Evolutionary conservation across 2,888 invertebrate species (phyloP).

Genomic region (Fragum fragum): DNA sequence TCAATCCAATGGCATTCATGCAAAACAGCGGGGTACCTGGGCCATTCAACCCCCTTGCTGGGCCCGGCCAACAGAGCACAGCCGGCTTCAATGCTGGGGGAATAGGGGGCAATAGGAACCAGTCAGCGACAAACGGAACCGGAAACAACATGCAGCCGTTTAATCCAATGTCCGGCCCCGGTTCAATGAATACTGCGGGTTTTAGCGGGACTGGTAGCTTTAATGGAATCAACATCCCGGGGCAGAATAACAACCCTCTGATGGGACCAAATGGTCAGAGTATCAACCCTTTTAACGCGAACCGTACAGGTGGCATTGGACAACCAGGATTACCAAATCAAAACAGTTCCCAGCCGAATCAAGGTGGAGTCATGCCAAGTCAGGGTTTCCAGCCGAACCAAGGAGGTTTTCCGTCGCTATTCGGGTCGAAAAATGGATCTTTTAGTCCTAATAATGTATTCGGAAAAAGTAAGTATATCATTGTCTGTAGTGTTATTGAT

Average conservation of each 20-base stretch:
- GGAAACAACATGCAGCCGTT: slow-evolving; percentile 5
- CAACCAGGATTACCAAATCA: not conserved
- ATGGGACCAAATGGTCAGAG: slow-evolving; percentile 4
- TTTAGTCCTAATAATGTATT: slow-evolving; percentile 42
- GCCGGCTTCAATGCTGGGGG: slow-evolving; percentile 31
- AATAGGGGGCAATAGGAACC: not conserved
- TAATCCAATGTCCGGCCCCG: slow-evolving; percentile 1
- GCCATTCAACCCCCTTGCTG: slow-evolving; percentile 37
- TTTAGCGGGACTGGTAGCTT: not conserved
- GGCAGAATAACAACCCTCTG: not conserved
- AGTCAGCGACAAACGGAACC: not conserved
- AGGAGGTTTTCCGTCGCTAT: slow-evolving; percentile 16
- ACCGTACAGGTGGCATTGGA: not conserved
- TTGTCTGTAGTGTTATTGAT: too few species aligned
- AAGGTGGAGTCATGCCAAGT: not conserved
- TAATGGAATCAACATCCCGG: not conserved
- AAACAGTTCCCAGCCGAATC: not conserved
- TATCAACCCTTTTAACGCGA: slow-evolving; percentile 10
- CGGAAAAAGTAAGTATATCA: slow-evolving; percentile 41
- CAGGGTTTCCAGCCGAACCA: slow-evolving; percentile 32
- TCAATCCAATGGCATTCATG: slow-evolving; percentile 2
- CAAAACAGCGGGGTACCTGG: not conserved
- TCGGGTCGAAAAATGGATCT: slow-evolving; percentile 16
- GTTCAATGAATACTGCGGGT: not conserved
- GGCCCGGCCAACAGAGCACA: slow-evolving; percentile 40